phyloP scores from a whole-genome alignment of 2,113 vertebrate species.

The Hiodon tergisus region DNA sequence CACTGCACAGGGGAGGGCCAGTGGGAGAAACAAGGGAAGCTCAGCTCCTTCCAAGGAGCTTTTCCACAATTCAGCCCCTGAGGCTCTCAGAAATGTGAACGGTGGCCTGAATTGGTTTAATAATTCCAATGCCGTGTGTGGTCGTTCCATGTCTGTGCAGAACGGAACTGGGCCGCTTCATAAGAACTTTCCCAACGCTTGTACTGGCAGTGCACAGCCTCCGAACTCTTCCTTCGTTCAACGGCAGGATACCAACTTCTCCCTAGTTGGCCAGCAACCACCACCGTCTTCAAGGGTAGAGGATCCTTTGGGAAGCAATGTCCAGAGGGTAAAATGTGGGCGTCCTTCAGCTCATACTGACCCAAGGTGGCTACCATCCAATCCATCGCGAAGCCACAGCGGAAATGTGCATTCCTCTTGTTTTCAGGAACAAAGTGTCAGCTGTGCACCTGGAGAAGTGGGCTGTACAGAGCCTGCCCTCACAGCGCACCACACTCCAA shows the following conservation, averaged over 20 bases:
- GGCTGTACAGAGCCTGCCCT: background rate
- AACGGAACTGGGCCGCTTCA: background rate
- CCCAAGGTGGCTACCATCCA: background rate
- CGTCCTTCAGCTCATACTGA: too few relatives aligned
- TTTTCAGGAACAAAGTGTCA: background rate
- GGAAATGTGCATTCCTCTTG: background rate
- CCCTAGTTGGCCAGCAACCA: background rate
- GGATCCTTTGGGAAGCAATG: background rate
- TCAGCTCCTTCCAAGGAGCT: background rate
- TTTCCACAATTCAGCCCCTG: background rate
- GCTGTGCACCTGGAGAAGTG: background rate
- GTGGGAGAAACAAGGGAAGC: background rate
- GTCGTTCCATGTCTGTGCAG: background rate
- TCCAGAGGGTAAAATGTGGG: background rate
- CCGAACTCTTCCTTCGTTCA: background rate
- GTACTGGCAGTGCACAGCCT: background rate
- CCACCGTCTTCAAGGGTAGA: background rate
- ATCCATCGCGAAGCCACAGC: background rate
- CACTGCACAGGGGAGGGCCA: background rate
- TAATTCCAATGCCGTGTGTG: background rate
- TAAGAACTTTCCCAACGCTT: background rate
- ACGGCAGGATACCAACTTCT: background rate
- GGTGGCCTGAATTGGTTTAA: background rate
- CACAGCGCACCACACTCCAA: background rate
- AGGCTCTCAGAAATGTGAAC: background rate